Evolutionary conservation across 2,113 vertebrate genomes (phyloP), one percentile per base, ranked within the genome.

Genomic region (Tursiops truncatus): DNA sequence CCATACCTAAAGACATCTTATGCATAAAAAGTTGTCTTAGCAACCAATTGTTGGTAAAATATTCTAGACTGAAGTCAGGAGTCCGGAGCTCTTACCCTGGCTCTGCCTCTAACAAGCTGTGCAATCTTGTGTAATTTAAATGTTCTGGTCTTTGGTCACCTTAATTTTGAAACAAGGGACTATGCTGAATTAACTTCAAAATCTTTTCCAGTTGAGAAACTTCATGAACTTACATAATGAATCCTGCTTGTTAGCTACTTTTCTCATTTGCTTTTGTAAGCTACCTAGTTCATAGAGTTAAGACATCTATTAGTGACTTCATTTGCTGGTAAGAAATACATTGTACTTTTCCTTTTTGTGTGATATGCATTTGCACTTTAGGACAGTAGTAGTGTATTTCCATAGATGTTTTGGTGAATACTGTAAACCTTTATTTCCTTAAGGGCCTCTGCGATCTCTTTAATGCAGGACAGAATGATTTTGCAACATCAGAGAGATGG

Each of bases 401-500:
- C 70, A 96, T 60, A 92, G 86, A 80, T 50, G 68, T 76, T 73
- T 97, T 56, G 31, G 12, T 80, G 82, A 91, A 86, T 94, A 92
- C 23, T 0, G 0, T 94, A 95, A 97, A 91, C 88, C 97, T 97
- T 81, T 95, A 86, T 86, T 96, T 96, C 76, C 50, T 96, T 92
- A 84, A 92, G 18, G 86, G 14, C 58, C 70, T 68, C 94, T 73
- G 31, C 50, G 96, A 47, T 92, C 91, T 97, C 93, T 44, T 89
- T 96, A 84, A 60, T 58, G 95, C 97, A 96, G 96, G 25, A 74
- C 95, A 98, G 79, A 77, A 89, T 90, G 95, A 97, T 94, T 94
- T 93, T 68, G 88, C 80, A 97, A 95, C 91, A 94, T 77, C 53
- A 86, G 95, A 97, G 88, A 98, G 96, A 98, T 89, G 95, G 95